A percentile compares a stretch with the other conserved stretches of the same genome.
Conservation (phyloP, 2,888 invertebrate species). For the Spisula solida region DNA sequence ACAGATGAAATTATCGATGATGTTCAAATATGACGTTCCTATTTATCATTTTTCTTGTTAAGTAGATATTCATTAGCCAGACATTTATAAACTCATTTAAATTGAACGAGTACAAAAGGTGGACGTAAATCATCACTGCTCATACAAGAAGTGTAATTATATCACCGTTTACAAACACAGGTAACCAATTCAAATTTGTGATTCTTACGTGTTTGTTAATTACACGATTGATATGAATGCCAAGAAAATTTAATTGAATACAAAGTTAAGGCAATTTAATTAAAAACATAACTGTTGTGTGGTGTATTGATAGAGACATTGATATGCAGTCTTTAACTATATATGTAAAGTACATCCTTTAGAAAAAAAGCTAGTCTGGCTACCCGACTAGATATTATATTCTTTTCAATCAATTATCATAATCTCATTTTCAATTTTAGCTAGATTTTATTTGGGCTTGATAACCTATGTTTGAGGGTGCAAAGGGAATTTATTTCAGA, state of each 20-base stretch:
- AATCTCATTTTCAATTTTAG: too few relatives aligned
- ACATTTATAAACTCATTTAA: background rate
- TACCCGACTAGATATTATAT: too few relatives aligned
- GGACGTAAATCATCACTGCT: background rate
- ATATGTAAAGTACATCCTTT: too few relatives aligned
- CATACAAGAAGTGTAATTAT: background rate
- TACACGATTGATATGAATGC: background rate
- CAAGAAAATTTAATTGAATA: background rate
- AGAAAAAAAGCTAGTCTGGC: too few relatives aligned
- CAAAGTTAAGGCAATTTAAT: too few relatives aligned
- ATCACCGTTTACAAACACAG: background rate
- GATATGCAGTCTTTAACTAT: too few relatives aligned
- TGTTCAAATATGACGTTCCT: background rate
- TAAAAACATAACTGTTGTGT: too few relatives aligned
- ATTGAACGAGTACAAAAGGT: background rate
- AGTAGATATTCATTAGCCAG: background rate
- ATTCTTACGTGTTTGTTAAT: background rate
- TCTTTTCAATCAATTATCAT: too few relatives aligned
- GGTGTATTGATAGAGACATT: too few relatives aligned
- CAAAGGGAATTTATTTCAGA: too few relatives aligned
- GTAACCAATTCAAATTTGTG: background rate
- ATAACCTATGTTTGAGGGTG: too few relatives aligned
- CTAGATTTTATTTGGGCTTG: too few relatives aligned
- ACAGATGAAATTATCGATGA: background rate
- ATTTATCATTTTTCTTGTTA: background rate